Base-by-base conservation (phyloP, 2,113 vertebrate species). In the Coryphaenoides rupestris region DNA sequence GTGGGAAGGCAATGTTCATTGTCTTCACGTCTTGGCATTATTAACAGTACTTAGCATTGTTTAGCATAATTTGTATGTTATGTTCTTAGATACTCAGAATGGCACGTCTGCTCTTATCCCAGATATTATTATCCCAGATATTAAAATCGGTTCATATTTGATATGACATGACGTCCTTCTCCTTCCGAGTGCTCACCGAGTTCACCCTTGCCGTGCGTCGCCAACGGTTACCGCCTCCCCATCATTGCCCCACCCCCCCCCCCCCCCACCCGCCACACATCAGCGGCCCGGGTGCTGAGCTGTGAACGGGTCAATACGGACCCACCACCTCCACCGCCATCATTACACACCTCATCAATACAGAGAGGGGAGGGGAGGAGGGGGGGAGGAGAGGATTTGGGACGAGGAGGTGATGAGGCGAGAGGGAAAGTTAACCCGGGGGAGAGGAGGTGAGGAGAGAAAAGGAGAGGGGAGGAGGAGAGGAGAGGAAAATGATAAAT, bases 251-350 rank as follows among this genome's bases (percentile, higher is more conserved):
- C n/a, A n/a, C n/a, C n/a, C n/a, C n/a, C n/a, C n/a, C n/a, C n/a
- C n/a, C n/a, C n/a, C n/a, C n/a, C n/a, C n/a, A n/a, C n/a, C 55
- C 5, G 23, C 40, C 58, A 22, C 68, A 68, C 71, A 28, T 57
- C 62, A 71, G 65, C 19, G 23, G 7, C 49, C n/a, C 60, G 65
- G 15, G 19, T 65, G 1, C 62, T 63, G 40, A 71, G 55, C 71
- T 53, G 71, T 45, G 47, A 68, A 55, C 5, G 26, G 57, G 61
- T 70, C 61, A 13, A 65, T 68, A 58, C 49, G 70, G 63, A 28
- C 66, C 17, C n/a, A n/a, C n/a, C n/a, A n/a, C n/a, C n/a, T n/a
- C n/a, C n/a, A n/a, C n/a, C n/a, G n/a, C 53, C 70, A 45, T n/a
- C 61, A 56, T 70, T 55, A 64, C 60, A 55, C 60, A 4, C n/a